Base-by-base conservation (phyloP, 2,113 vertebrate species). In the Upupa epops region DNA sequence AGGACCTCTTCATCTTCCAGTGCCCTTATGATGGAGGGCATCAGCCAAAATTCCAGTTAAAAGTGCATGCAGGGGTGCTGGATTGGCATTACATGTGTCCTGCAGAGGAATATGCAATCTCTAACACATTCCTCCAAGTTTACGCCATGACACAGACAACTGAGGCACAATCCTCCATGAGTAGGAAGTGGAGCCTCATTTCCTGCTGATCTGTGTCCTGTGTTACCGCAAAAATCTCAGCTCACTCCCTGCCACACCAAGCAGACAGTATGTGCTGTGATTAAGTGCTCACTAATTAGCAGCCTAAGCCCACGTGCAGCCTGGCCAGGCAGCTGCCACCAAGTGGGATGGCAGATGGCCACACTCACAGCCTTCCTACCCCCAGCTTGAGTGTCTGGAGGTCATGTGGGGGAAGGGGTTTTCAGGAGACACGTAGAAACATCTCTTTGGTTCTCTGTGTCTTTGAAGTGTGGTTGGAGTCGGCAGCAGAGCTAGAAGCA, bases 161-260 rank as follows among this genome's bases (percentile, higher is more conserved):
- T 17, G 22, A 65, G 54, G 40, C 4, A 0, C 9, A 40, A 16
- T 65, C 54, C 58, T 61, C 32, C 66, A 26, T 1, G 3, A 82
- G 77, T 76, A 92, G 73, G 79, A 94, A 88, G 77, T 61, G 29
- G 91, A 88, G 85, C 29, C 22, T 84, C 17, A 4, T 83, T 89
- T 94, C 66, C 86, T 92, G 61, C 26, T 52, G n/a, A 75, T 88
- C 13, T 58, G 28, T 45, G 24, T 64, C 69, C 65, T 49, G 25
- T 45, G 21, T 64, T 19, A 45, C 20, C 17, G 46, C 18, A 48
- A 46, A 64, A 66, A 24, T 15, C 36, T 49, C 13, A 8, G 13
- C 24, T 49, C 46, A 31, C 55, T 83, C 34, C 70, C 61, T 13
- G 2, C 59, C 74, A 28, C 61, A 15, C 34, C 40, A 64, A 21